Base-by-base conservation (phyloP, 2,797 vertebrate species). In the Vipera ursinii region DNA sequence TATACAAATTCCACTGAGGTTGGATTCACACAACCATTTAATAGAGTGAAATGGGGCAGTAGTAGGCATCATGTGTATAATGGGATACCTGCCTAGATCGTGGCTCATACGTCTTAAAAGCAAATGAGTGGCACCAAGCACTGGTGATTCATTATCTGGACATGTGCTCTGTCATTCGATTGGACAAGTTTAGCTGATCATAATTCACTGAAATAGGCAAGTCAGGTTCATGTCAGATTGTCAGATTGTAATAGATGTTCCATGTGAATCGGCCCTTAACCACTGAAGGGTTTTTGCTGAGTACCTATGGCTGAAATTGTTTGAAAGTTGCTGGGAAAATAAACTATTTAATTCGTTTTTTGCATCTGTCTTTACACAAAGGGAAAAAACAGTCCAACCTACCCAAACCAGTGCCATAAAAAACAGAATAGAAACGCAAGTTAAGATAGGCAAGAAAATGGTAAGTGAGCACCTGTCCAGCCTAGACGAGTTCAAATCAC, bases 191-290 rank as follows among this genome's bases (percentile, higher is more conserved):
- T 73, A 88, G 32, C 89, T 38, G 69, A 85, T 91, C 65, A 91
- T 93, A 91, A 93, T 91, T 91, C 86, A 91, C 73, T 85, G 69
- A 91, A 93, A 93, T 88, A 87, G 86, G 69, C 89, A 93, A 91
- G 87, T 86, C 92, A 93, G 90, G 86, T 89, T 86, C 73, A 48
- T 91, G 90, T 93, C 92, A 93, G 48, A n/a, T 78, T 85, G 69
- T 91, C 92, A 93, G n/a, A n/a, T 60, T 85, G 69, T 93, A 85
- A 93, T 87, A 88, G 89, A 93, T 91, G 86, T 20, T 82, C 44
- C 65, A 82, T 91, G 48, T 82, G 89, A 55, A 91, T n/a, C 15
- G 56, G n/a, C 78, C 73, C 59, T 88, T 92, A 56, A 69, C 57
- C 51, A 48, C 51, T 91, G 69, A 59, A 88, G 61, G 38, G 56